Evolutionary conservation across 2,113 vertebrate genomes (phyloP), one percentile per base, ranked within the genome.

Genomic region (Buteo buteo): DNA sequence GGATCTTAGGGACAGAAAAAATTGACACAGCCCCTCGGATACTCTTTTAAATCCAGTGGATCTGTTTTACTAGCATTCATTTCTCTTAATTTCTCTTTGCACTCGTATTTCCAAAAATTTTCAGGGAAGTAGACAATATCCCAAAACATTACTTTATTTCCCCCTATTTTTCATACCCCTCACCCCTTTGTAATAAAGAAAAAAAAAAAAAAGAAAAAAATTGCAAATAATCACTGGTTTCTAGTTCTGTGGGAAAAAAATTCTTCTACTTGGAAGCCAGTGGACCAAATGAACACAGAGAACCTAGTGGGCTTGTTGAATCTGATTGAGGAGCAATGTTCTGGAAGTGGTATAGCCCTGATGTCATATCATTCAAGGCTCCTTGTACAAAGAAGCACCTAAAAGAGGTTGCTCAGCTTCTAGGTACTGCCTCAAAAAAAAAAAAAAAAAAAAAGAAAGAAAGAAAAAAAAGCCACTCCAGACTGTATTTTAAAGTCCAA

Each of bases 381-480:
- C 61, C 74, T 86, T 96, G 59, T 94, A 87, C 74, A 64, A 91
- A 93, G 34, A 86, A 85, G 36, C 45, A 76, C 16, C 32, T 80
- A 26, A 86, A 93, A 94, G 58, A 82, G 40, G 38, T 81, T 93
- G 31, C 42, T 82, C 50, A 44, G 40, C 31, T 94, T 83, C 55
- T 72, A 94, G 58, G 40, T 80, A 74, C 28, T 74, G 52, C 38
- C 52, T 69, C 52, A 86, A 54, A 74, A 66, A 24, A 38, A 13
- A 24, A 47, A 59, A 21, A 21, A 10, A 24, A 17, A 2, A 11
- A 3, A 21, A 8, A 31, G 6, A 2, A 8, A 4, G 3, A 45
- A 21, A 13, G 11, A 7, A 49, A 32, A 17, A 2, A 8, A 5
- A 11, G 18, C 34, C 15, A 66, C n/a, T 44, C 31, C 36, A 52